A percentile compares a stretch with the other conserved stretches of the same genome.
Evolutionary conservation across 1,140 invertebrate genomes (phyloP).

Genomic region (Anoplolepis gracilipes): DNA sequence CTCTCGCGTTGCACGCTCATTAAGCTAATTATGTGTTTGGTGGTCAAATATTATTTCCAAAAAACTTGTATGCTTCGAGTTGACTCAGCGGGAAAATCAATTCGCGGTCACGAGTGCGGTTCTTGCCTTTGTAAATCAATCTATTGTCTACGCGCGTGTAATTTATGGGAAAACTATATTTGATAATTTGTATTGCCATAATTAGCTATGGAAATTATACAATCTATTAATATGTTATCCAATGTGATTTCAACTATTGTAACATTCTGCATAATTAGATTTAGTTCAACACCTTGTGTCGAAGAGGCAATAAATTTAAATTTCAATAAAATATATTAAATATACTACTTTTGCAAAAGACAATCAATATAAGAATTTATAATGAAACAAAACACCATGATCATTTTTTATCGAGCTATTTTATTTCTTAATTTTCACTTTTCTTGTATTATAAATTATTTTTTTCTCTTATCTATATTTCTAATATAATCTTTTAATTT

Average conservation of each 20-base stretch:
- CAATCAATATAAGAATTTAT: not conserved
- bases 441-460: not conserved
- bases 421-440: not conserved
- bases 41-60: conserved; percentile 52
- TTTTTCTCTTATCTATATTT: not conserved
- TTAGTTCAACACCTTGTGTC: not conserved
- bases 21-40: conserved; percentile 49
- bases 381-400: not conserved
- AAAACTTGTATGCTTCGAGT: conserved; percentile 20
- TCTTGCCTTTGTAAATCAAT: conserved; percentile 34
- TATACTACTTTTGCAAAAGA: not conserved
- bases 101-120: conserved; percentile 33
- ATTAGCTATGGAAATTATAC: conserved; percentile 16
- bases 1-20: conserved; percentile 5
- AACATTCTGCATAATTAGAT: conserved; percentile 6
- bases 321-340: not conserved
- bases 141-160: not conserved
- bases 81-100: conserved; percentile 9
- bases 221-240: conserved; percentile 9
- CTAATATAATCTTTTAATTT: not conserved
- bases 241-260: not conserved
- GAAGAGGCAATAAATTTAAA: not conserved
- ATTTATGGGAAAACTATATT: conserved; percentile 25
- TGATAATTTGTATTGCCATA: conserved; percentile 4
- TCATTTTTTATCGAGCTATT: not conserved